Base-by-base conservation (phyloP, 2,888 invertebrate genomes). In the Panorpa germanica region DNA sequence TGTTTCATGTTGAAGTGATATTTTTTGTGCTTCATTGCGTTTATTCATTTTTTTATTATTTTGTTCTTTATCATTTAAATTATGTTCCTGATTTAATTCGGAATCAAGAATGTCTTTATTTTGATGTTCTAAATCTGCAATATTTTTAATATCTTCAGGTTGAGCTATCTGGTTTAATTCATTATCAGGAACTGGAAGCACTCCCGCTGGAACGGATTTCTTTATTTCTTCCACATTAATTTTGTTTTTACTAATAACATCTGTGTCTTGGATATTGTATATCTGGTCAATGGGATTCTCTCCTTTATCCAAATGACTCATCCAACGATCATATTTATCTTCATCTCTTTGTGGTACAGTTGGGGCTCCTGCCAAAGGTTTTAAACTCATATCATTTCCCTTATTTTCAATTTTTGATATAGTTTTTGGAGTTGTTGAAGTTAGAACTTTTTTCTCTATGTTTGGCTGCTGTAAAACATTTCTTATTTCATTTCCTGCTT, bases 151-250 rank as follows among this genome's bases (percentile, higher is more conserved):
- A 32, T 37, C 33, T 12, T 41, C 40, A 22, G 45, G 43, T 22
- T 47, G 45, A 16, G 45, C 44, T 6, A 45, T 31, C n/a, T 48
- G 38, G 13, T 41, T 45, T 14, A 54, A 51, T 20, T 51, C 49
- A 36, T 50, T 52, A 3, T 49, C 49, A 1, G 53, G 53, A 25
- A 52, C 49, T 3, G 55, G 53, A 2, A 52, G 52, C 4, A 55
- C 53, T 31, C 48, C 52, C 1, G 35, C 23, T 41, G 54, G 32
- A 45, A 41, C 32, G 43, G 34, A 31, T 31, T 29, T 33, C 7
- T 35, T 34, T 28, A 28, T 22, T 22, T 28, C 39, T 23, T 42
- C 43, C 28, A 38, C 35, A 26, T 43, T 43, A n/a, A n/a, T n/a
- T n/a, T n/a, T n/a, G n/a, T n/a, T n/a, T n/a, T n/a, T n/a, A n/a